These are phyloP conservation scores for Hypomecis atomaria DNA, from an alignment of 2,888 invertebrate genomes.

Conservation along the genomic window DNA sequence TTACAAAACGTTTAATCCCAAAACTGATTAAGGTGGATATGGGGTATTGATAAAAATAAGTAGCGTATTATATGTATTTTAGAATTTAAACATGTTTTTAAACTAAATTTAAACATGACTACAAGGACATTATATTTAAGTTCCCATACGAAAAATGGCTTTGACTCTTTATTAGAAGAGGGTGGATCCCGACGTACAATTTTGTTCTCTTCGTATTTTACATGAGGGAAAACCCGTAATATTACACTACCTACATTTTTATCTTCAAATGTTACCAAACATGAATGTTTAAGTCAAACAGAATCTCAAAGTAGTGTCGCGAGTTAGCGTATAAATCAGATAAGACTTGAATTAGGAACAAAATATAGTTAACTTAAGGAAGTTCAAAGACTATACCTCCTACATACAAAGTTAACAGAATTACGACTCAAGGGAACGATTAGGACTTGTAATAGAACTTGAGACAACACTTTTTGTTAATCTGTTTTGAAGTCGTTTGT, in stretches of 20 bases:
- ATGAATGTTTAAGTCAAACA: conserved; percentile 21
- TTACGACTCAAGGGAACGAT: conserved; percentile 27
- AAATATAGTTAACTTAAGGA: conserved; percentile 17
- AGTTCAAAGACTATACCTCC: conserved; percentile 19
- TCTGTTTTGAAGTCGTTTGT: conserved; percentile 31
- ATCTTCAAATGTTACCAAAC: conserved; percentile 10
- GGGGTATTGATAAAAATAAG: no score
- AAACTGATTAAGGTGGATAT: no score
- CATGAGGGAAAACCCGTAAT: conserved; percentile 13
- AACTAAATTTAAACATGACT: background rate
- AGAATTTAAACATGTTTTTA: background rate
- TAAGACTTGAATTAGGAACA: conserved; percentile 22
- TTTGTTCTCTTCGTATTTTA: conserved; percentile 16
- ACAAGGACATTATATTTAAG: conserved; percentile 6
- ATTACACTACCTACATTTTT: conserved; percentile 20
- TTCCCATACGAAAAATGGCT: conserved; percentile 16
- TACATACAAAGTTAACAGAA: conserved; percentile 10
- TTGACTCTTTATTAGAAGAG: conserved; percentile 28
- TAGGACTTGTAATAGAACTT: conserved; percentile 28
- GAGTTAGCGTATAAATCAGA: conserved; percentile 16
- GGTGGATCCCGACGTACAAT: conserved; percentile 20
- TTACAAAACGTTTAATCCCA: no score
- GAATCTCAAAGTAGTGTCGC: conserved; percentile 13
- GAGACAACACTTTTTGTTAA: conserved; percentile 27
- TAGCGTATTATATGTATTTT: background rate